A percentile compares a stretch with the other conserved stretches of the same genome.
Conservation (phyloP, 2,888 invertebrate species). For the Leucozona laternaria region DNA sequence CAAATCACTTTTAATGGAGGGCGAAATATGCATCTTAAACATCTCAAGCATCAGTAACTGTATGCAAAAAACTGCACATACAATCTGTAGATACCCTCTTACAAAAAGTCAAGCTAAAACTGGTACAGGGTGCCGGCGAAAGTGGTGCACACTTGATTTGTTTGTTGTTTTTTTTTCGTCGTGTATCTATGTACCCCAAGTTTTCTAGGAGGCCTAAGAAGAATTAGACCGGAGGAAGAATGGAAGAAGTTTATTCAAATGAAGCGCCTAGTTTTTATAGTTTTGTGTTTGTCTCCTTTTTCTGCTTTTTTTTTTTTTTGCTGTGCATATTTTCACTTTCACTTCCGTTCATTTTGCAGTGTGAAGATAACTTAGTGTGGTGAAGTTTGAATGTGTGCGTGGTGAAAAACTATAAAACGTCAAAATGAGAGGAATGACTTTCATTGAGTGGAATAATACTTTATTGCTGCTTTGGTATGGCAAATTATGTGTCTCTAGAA, state of each 20-base stretch:
- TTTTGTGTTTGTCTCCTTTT: slow-evolving; percentile 42
- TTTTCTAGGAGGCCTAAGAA: slow-evolving; percentile 38
- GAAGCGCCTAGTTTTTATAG: slow-evolving; percentile 48
- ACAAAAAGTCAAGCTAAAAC: slow-evolving; percentile 37
- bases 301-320: not conserved
- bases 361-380: too few species aligned
- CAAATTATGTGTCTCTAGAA: slow-evolving; percentile 9
- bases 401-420: slow-evolving; percentile 39
- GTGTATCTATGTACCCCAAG: slow-evolving; percentile 22
- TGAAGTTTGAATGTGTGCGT: slow-evolving; percentile 7
- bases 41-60: slow-evolving; percentile 36
- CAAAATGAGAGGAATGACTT: slow-evolving; percentile 73
- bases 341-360: slow-evolving; percentile 66
- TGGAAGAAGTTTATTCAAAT: slow-evolving; percentile 60
- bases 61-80: slow-evolving; percentile 3
- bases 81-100: slow-evolving; percentile 6
- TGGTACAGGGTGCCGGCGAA: slow-evolving; percentile 69
- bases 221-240: slow-evolving; percentile 62
- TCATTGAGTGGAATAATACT: slow-evolving; percentile 60
- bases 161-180: slow-evolving; percentile 12
- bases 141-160: slow-evolving; percentile 50
- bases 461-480: slow-evolving; percentile 18
- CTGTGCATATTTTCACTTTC: slow-evolving; percentile 67
- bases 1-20: slow-evolving; percentile 70
- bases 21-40: slow-evolving; percentile 30